phyloP scores from a whole-genome alignment of 2,888 invertebrate genomes.

The Orchesellides sinensis region DNA sequence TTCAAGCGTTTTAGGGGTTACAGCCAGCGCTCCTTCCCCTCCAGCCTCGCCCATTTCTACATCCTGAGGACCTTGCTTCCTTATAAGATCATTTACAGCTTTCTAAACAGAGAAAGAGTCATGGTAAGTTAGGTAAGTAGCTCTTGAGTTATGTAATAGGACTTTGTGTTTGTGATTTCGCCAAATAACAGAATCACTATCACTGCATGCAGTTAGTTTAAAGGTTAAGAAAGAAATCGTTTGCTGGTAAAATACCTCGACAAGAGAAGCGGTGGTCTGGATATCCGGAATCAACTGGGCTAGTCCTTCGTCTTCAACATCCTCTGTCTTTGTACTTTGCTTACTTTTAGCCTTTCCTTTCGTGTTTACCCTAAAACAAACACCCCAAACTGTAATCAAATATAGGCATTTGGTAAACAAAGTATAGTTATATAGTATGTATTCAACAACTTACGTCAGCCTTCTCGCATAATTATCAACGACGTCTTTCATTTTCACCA shows the following conservation, averaged over 20 bases:
- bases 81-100: slow-evolving; percentile 68
- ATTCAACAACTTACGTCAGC: slow-evolving; percentile 82
- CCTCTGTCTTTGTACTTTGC: slow-evolving; percentile 78
- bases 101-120: slow-evolving; percentile 37
- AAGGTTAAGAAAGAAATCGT: no score
- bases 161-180: not conserved
- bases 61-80: slow-evolving; percentile 68
- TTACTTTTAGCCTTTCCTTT: slow-evolving; percentile 76
- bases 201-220: not conserved
- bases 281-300: slow-evolving; percentile 94
- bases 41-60: slow-evolving; percentile 71
- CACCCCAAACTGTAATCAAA: not conserved
- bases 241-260: slow-evolving; percentile 76
- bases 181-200: no score
- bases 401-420: not conserved
- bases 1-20: slow-evolving; percentile 81
- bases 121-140: not conserved
- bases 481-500: slow-evolving; percentile 92
- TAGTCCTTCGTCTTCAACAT: slow-evolving; percentile 92
- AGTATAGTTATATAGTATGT: no score
- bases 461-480: slow-evolving; percentile 94
- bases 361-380: slow-evolving; percentile 56
- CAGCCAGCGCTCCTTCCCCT: slow-evolving; percentile 68
- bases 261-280: slow-evolving; percentile 81
- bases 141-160: not conserved